Conservation (phyloP, 2,797 vertebrate genomes). For the Coranthus polyacanthus region DNA sequence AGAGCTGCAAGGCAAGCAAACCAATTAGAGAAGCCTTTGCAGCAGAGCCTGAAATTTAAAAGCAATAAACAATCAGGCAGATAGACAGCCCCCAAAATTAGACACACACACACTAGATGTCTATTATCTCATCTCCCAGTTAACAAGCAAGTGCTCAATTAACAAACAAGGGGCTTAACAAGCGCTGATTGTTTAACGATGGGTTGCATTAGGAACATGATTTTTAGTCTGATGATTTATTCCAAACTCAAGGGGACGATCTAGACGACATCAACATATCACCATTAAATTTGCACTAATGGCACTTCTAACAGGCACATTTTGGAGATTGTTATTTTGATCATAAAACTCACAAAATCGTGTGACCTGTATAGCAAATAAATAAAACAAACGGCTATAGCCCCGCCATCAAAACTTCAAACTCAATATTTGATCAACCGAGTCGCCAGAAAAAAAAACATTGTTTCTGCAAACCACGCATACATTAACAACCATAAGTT, state of each 20-base stretch:
- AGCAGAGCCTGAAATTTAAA: slow-evolving; percentile 65
- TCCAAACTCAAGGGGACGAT: slow-evolving; percentile 51
- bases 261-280: slow-evolving; percentile 34
- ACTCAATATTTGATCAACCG: too few relatives aligned
- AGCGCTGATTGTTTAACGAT: slow-evolving; percentile 82
- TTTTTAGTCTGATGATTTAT: slow-evolving; percentile 75
- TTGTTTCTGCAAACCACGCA: too few relatives aligned
- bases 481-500: too few relatives aligned
- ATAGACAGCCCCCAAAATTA: slow-evolving; percentile 80
- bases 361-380: too few relatives aligned
- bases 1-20: slow-evolving; percentile 62
- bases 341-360: background rate
- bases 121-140: slow-evolving; percentile 82
- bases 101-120: slow-evolving; percentile 73
- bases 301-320: slow-evolving; percentile 36
- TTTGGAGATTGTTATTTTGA: slow-evolving; percentile 15
- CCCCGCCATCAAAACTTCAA: too few relatives aligned
- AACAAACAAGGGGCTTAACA: slow-evolving; percentile 83
- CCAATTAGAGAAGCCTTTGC: slow-evolving; percentile 66
- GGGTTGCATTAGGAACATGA: slow-evolving; percentile 74
- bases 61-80: slow-evolving; percentile 77
- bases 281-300: slow-evolving; percentile 31
- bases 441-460: too few relatives aligned
- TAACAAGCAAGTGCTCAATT: slow-evolving; percentile 82
- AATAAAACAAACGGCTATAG: too few relatives aligned